A percentile compares a stretch with the other conserved stretches of the same genome.
These are phyloP conservation scores for Phenganax subtilis DNA, from an alignment of 92 coral and sea anemone genomes.

Conservation along the genomic window DNA sequence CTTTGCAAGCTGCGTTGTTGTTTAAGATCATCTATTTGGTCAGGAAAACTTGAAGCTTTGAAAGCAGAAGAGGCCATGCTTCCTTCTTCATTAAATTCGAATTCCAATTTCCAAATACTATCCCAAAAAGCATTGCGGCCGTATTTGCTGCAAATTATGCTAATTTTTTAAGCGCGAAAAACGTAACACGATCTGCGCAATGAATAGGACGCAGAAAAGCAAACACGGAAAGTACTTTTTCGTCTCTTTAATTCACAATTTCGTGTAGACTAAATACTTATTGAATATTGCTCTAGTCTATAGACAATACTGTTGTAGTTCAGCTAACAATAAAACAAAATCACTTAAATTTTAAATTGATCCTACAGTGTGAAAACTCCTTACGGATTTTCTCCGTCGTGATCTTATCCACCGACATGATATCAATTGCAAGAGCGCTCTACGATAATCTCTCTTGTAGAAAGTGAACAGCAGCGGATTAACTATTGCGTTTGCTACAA, in stretches of 20 bases:
- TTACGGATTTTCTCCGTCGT: neutral
- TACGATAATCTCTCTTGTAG: constrained; percentile 74
- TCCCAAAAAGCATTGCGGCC: too few relatives aligned
- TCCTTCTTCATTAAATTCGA: neutral
- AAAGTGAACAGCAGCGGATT: constrained; percentile 83
- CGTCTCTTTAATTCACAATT: too few relatives aligned
- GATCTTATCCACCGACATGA: constrained; percentile 2
- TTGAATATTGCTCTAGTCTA: too few relatives aligned
- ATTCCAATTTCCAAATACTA: neutral
- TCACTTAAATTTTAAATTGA: neutral
- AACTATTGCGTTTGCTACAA: constrained; percentile 74
- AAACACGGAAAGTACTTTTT: too few relatives aligned
- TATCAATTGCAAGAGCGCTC: constrained; percentile 45
- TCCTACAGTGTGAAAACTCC: neutral
- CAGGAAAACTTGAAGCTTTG: neutral
- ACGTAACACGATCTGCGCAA: too few relatives aligned
- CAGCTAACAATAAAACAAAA: neutral
- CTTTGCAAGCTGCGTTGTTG: constrained; percentile 15
- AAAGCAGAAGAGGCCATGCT: neutral
- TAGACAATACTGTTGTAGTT: neutral
- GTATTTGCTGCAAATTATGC: too few relatives aligned
- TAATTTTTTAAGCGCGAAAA: too few relatives aligned
- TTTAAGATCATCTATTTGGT: constrained; percentile 16
- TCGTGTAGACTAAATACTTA: too few relatives aligned
- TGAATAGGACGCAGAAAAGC: too few relatives aligned